Evolutionary conservation across 2,797 vertebrate species (phyloP).

Genomic region (Amblyopsis hoosieri): DNA sequence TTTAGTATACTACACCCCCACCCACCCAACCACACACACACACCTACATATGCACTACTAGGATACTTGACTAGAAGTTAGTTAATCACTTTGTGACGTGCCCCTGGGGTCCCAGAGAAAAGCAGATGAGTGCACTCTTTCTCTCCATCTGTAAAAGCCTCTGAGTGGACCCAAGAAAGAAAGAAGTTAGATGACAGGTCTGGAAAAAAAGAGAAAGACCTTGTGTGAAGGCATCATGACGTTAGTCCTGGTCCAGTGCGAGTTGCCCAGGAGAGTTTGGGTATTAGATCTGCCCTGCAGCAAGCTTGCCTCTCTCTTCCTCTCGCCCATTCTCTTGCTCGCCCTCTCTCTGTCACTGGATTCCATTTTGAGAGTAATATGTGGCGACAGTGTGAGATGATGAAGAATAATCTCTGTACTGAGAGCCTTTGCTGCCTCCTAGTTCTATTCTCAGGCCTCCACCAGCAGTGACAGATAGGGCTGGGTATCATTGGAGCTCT

Average conservation of each 20-base stretch:
- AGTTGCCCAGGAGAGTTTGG: constrained; percentile 77
- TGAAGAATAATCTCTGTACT: constrained; percentile 88
- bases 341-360: constrained; percentile 61
- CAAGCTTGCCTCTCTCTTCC: constrained; percentile 34
- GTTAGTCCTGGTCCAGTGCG: constrained; percentile 74
- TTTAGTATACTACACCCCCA: too few species aligned
- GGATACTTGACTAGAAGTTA: constrained; percentile 65
- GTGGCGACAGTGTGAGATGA: constrained; percentile 86
- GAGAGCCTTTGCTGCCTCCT: constrained; percentile 72
- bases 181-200: constrained; percentile 42
- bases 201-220: constrained; percentile 55
- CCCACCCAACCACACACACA: constrained; percentile 21
- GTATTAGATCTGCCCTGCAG: constrained; percentile 81
- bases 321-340: constrained; percentile 6
- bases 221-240: constrained; percentile 70
- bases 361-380: constrained; percentile 84
- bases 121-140: not conserved
- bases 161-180: constrained; percentile 57
- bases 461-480: constrained; percentile 80
- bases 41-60: constrained; percentile 38
- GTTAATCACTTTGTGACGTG: constrained; percentile 73
- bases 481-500: constrained; percentile 86
- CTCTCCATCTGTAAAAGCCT: constrained; percentile 61
- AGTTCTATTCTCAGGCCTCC: constrained; percentile 57
- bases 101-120: constrained; percentile 40